Evolutionary conservation across 2,113 vertebrate genomes (phyloP), one percentile per base, ranked within the genome.

Genomic region (Cricetomys ansorgei): DNA sequence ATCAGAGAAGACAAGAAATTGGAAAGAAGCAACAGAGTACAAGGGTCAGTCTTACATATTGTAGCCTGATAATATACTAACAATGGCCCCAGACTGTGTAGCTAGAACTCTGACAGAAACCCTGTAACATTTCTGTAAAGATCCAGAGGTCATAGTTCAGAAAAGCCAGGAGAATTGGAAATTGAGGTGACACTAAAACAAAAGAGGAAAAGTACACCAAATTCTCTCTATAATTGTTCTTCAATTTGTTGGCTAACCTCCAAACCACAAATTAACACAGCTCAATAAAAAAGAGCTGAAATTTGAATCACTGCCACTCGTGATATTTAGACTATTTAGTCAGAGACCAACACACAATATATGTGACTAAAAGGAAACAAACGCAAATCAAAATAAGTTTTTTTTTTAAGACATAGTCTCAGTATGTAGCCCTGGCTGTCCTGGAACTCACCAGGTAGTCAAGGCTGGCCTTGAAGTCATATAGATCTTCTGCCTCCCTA

Each of bases 21-120:
- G 67, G 57, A 48, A 84, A 67, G 43, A 91, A 88, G 64, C 55
- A 85, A 62, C 17, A 59, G 37, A 8, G 25, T 29, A 11, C 7
- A n/a, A 50, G 48, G 23, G 1, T n/a, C 34, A n/a, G 34, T 69
- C n/a, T 87, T 59, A 31, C 27, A 59, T 59, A 23, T 59, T 87
- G 25, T 4, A 88, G 5, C 25, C 27, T 57, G 27, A 72, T 88
- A 7, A 13, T 8, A 72, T 48, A 53, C 31, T 70, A 69, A 72
- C 64, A 0, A 31, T 80, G 40, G 69, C 2, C 72, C 45, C 55
- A 79, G 57, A 79, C 16, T 50, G 23, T 92, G 45, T 67, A 23
- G 45, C 62, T 91, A 59, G 81, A 92, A 83, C 53, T 80, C 53
- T 62, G 65, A 64, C n/a, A 77, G 81, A 93, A 91, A 97, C 67